Conservation (phyloP, 2,797 vertebrate genomes). For the Myotis pilosus region DNA sequence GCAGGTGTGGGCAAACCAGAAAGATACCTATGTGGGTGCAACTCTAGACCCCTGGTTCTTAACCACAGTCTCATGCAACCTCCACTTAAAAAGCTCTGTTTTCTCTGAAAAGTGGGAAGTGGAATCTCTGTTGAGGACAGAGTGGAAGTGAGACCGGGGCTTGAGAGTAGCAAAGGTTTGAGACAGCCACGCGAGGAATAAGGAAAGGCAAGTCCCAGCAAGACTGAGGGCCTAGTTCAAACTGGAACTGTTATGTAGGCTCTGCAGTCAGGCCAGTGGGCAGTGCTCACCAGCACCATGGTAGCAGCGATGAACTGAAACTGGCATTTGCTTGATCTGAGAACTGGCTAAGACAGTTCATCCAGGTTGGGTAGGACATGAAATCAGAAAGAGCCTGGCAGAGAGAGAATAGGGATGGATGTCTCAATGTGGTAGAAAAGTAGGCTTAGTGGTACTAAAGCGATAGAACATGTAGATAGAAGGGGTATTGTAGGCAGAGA, state of each 20-base stretch:
- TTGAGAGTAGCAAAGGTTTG: not conserved
- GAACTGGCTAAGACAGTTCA: not conserved
- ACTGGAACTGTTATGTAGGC: not conserved
- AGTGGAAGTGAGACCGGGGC: not conserved
- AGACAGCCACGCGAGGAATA: not conserved
- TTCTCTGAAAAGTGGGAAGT: not conserved
- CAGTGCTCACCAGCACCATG: accelerated
- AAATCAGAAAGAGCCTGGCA: not conserved
- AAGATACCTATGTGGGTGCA: not conserved
- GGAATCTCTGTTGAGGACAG: not conserved
- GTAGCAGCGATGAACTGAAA: not conserved
- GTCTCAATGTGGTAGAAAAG: not conserved
- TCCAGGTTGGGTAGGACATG: not conserved
- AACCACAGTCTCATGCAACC: not conserved
- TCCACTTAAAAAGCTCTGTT: not conserved
- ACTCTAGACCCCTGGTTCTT: not conserved
- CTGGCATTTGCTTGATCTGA: not conserved
- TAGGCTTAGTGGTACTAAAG: not conserved
- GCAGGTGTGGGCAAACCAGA: not conserved
- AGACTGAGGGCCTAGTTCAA: not conserved
- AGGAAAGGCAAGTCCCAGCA: not conserved
- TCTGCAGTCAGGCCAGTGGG: too few species aligned
- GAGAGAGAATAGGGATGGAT: not conserved
- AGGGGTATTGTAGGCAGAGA: not conserved
- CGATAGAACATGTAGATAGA: not conserved